Conservation (phyloP, 2,113 vertebrate genomes). For the Sebastes fasciatus region DNA sequence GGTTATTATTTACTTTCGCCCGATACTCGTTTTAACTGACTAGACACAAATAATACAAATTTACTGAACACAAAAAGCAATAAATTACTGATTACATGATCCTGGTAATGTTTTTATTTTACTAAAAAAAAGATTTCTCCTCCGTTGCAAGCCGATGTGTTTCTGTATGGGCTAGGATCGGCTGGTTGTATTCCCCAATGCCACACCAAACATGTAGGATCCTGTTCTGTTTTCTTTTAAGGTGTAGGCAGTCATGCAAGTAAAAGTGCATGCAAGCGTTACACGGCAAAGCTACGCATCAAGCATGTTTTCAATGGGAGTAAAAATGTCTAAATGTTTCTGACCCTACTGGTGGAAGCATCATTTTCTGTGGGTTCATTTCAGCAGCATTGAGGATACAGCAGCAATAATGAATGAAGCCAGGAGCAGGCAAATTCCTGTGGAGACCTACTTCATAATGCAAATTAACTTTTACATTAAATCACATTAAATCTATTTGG, state of each 20-base stretch:
- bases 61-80: neutral
- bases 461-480: constrained; percentile 1
- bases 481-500: neutral
- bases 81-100: neutral
- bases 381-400: constrained; percentile 7
- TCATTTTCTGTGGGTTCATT: neutral
- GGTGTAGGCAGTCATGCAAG: neutral
- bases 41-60: too few species aligned
- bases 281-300: neutral
- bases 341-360: neutral
- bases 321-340: neutral
- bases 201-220: neutral
- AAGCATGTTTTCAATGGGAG: neutral
- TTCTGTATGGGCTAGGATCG: neutral
- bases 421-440: neutral
- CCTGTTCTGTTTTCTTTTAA: neutral
- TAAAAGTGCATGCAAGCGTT: neutral
- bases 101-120: neutral
- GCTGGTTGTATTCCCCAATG: neutral
- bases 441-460: neutral
- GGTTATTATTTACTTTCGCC: too few species aligned
- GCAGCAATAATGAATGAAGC: neutral
- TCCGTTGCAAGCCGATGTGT: neutral
- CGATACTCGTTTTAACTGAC: too few species aligned
- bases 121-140: neutral